Percentiles rank a stretch among this genome's conserved stretches.
These are phyloP conservation scores for Rousettus leschenaultii DNA, from an alignment of 2,113 vertebrate genomes.

Conservation along the genomic window DNA sequence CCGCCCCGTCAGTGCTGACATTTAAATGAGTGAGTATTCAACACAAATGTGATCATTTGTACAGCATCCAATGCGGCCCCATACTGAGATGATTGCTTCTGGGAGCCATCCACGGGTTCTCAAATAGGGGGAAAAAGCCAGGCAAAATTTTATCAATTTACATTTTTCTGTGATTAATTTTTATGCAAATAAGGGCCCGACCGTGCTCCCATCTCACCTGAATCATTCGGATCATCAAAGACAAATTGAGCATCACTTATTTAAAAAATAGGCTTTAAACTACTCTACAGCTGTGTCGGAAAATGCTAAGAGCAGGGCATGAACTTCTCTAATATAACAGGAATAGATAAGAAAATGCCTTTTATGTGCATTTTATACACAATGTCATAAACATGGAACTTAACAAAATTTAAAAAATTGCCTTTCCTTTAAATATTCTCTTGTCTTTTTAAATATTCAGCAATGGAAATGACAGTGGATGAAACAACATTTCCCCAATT, in stretches of 20 bases:
- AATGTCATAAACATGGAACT: conserved; percentile 79
- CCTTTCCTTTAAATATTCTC: conserved; percentile 74
- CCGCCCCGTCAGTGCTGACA: conserved; percentile 94
- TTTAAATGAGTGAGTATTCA: conserved; percentile 98
- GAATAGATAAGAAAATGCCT: conserved; percentile 84
- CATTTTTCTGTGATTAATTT: conserved; percentile 95
- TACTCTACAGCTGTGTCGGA: conserved; percentile 91
- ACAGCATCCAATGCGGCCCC: conserved; percentile 91
- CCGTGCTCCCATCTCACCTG: conserved; percentile 92
- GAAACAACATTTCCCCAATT: conserved; percentile 46
- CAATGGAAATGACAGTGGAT: conserved; percentile 7
- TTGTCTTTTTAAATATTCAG: conserved; percentile 69
- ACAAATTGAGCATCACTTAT: conserved; percentile 92
- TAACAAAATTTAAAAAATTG: conserved; percentile 82
- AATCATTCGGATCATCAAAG: conserved; percentile 92
- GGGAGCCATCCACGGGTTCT: conserved; percentile 86
- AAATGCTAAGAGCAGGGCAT: conserved; percentile 87
- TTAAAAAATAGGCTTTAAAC: conserved; percentile 91
- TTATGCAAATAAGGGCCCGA: conserved; percentile 92
- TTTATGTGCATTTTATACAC: conserved; percentile 78
- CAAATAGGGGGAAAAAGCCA: conserved; percentile 87
- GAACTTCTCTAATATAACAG: conserved; percentile 87
- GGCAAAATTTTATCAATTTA: conserved; percentile 94
- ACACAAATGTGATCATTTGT: conserved; percentile 96
- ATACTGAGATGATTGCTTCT: conserved; percentile 97